These are phyloP conservation scores for Trichosurus vulpecula DNA, from an alignment of 2,797 vertebrate species.

Conservation along the genomic window DNA sequence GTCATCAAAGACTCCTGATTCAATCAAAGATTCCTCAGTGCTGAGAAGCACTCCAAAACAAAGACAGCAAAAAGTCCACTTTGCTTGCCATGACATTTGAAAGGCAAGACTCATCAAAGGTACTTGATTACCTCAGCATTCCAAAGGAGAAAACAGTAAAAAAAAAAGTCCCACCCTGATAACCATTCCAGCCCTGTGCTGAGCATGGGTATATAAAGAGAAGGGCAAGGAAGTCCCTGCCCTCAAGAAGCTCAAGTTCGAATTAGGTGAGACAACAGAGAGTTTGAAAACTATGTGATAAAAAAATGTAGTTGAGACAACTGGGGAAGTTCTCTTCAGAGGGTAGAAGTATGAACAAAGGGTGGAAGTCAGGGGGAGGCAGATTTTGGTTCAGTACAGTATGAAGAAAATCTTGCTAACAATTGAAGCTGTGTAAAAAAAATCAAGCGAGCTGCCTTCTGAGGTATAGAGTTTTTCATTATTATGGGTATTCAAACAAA, in stretches of 20 bases:
- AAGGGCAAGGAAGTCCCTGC: not conserved
- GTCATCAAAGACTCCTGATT: too few relatives aligned
- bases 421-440: not conserved
- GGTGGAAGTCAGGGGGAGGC: not conserved
- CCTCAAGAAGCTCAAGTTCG: not conserved
- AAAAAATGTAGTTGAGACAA: not conserved
- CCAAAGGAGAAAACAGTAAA: too few relatives aligned
- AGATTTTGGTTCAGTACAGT: not conserved
- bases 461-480: not conserved
- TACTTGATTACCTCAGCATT: too few relatives aligned
- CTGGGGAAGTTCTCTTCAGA: too few relatives aligned
- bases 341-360: not conserved
- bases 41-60: too few relatives aligned
- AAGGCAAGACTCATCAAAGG: too few relatives aligned
- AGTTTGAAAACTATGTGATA: not conserved
- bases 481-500: not conserved
- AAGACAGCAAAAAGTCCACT: too few relatives aligned
- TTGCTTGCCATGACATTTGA: too few relatives aligned
- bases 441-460: not conserved
- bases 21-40: too few relatives aligned
- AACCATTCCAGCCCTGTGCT: not conserved
- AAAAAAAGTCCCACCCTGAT: too few relatives aligned
- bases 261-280: not conserved
- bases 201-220: not conserved
- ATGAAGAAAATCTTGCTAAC: not conserved